Evolutionary conservation across 2,888 invertebrate species (phyloP).

Genomic region (Oxytorus armatus): DNA sequence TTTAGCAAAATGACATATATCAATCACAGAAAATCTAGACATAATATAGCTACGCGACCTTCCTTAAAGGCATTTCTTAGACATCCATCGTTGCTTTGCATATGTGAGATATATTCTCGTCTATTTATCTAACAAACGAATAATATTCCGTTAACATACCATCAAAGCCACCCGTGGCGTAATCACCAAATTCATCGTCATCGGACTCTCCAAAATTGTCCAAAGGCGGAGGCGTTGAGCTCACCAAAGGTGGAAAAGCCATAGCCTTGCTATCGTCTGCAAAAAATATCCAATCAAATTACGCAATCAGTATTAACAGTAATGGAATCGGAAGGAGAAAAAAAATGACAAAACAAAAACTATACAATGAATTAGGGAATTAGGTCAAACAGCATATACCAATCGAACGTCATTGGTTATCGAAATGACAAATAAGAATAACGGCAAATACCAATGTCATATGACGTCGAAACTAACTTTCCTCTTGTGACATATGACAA

Average conservation of each 20-base stretch:
- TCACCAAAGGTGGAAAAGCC: constrained; percentile 89
- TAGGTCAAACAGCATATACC: neutral
- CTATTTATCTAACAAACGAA: neutral
- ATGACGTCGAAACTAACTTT: too few species aligned
- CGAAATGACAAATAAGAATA: constrained; percentile 1
- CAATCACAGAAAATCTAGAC: too few species aligned
- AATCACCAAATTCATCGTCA: constrained; percentile 86
- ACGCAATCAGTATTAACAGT: neutral
- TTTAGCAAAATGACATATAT: too few species aligned
- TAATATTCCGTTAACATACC: constrained; percentile 72
- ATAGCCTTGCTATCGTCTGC: constrained; percentile 77
- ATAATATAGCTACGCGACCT: too few species aligned
- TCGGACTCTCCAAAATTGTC: constrained; percentile 86
- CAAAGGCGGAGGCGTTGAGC: constrained; percentile 88
- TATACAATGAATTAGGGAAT: neutral
- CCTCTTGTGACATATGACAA: neutral
- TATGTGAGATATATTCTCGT: too few species aligned
- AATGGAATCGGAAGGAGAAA: neutral
- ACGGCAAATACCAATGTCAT: neutral
- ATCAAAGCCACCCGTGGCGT: constrained; percentile 81
- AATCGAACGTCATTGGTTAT: neutral
- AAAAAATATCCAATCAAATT: neutral
- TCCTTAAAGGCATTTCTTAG: too few species aligned
- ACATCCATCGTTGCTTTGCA: too few species aligned
- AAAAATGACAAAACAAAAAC: neutral